Percentiles rank a stretch among this genome's conserved stretches.
Conservation (phyloP, 2,888 invertebrate genomes). For the Melanchra persicariae region DNA sequence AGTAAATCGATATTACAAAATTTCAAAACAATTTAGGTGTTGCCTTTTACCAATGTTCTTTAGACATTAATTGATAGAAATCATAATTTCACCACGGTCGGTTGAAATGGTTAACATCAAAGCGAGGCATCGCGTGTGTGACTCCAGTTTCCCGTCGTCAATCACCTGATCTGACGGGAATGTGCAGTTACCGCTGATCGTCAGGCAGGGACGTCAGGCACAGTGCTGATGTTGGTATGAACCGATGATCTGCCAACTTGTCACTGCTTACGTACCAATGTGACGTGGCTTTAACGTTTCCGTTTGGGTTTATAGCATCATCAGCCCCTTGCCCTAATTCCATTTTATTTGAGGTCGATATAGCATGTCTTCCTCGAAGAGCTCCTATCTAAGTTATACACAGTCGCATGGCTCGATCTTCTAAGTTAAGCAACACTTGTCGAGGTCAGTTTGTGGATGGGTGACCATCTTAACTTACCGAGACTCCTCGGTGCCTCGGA, state of each 20-base stretch:
- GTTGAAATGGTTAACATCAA: background rate
- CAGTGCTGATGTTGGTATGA: background rate
- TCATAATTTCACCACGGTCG: background rate
- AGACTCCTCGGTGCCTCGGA: no score
- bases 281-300: conserved; percentile 15
- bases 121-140: background rate
- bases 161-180: background rate
- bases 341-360: background rate
- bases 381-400: no score
- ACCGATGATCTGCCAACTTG: conserved; percentile 24
- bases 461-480: no score
- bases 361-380: no score
- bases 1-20: no score
- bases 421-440: no score
- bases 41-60: no score
- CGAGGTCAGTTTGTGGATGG: no score
- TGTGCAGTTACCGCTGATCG: background rate
- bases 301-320: background rate
- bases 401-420: no score
- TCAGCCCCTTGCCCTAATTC: no score
- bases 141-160: background rate
- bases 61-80: no score
- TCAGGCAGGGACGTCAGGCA: background rate
- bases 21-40: no score
- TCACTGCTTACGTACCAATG: conserved; percentile 3